Conservation (phyloP, 2,888 invertebrate genomes). For the Netelia inedita region DNA sequence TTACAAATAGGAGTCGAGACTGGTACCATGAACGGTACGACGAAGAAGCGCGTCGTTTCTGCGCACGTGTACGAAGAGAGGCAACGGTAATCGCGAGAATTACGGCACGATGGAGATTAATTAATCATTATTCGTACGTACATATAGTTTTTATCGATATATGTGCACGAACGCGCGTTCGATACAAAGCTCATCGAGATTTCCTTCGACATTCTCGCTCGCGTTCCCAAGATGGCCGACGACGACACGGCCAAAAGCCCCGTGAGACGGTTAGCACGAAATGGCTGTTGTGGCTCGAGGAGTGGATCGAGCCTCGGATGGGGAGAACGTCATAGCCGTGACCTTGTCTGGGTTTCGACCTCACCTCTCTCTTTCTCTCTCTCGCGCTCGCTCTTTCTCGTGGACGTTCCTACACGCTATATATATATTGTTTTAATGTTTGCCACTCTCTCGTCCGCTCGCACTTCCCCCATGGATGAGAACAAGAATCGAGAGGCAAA, state of each 20-base stretch:
- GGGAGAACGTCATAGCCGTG: conserved; percentile 82
- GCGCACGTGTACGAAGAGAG: neutral
- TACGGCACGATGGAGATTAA: conserved; percentile 65
- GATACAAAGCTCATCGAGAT: conserved; percentile 73
- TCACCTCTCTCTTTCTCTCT: conserved; percentile 70
- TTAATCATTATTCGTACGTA: conserved; percentile 78
- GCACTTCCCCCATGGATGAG: conserved; percentile 20
- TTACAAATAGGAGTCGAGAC: neutral
- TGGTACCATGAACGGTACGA: neutral
- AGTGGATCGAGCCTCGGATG: conserved; percentile 48
- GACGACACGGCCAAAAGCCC: conserved; percentile 44
- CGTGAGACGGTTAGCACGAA: conserved; percentile 38
- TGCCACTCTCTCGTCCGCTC: conserved; percentile 24
- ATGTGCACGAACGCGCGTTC: neutral
- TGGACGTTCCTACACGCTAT: neutral
- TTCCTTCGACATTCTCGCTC: conserved; percentile 43
- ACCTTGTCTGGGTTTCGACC: conserved; percentile 83
- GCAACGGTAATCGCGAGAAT: conserved; percentile 19
- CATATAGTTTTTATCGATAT: conserved; percentile 66
- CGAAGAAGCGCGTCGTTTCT: conserved; percentile 10
- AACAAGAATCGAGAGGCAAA: conserved; percentile 43
- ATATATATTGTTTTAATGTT: conserved; percentile 21
- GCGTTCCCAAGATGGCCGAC: conserved; percentile 82
- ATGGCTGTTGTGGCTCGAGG: conserved; percentile 28
- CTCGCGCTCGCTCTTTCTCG: conserved; percentile 24